These are phyloP conservation scores for Eilema caniola DNA, from an alignment of 2,888 invertebrate species.

Conservation along the genomic window DNA sequence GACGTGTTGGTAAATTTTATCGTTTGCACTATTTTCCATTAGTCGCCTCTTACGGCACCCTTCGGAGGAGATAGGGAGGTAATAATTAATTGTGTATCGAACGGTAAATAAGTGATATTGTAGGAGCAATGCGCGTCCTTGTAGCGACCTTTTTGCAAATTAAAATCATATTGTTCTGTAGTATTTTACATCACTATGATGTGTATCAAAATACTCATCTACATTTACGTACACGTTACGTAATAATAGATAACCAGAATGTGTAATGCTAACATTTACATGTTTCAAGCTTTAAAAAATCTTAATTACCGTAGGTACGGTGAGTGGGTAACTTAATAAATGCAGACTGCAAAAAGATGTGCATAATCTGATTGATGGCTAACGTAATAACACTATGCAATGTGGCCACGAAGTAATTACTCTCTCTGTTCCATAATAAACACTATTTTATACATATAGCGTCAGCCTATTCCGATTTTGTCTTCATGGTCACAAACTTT, in stretches of 20 bases:
- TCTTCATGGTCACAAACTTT: neutral
- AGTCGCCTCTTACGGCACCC: too few species aligned
- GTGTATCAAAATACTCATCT: slow-evolving; percentile 1
- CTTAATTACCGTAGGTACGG: slow-evolving; percentile 22
- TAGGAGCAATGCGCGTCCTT: too few species aligned
- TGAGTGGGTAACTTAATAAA: slow-evolving; percentile 24
- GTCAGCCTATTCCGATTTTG: slow-evolving; percentile 21
- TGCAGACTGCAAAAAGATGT: slow-evolving; percentile 24
- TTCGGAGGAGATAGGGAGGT: too few species aligned
- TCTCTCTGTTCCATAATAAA: slow-evolving; percentile 16
- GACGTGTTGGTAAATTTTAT: too few species aligned
- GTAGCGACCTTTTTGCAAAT: too few species aligned
- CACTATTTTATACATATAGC: slow-evolving; percentile 22
- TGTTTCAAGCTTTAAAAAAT: slow-evolving; percentile 20
- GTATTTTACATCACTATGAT: neutral
- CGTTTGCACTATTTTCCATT: too few species aligned
- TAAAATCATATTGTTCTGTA: neutral
- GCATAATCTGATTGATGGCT: slow-evolving; percentile 22
- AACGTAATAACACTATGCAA: slow-evolving; percentile 25
- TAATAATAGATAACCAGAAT: slow-evolving; percentile 23
- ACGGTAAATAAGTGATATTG: too few species aligned
- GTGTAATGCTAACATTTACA: slow-evolving; percentile 17
- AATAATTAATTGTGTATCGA: too few species aligned
- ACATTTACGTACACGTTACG: slow-evolving; percentile 13
- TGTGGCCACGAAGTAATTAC: slow-evolving; percentile 17